Percentiles rank a stretch among this genome's conserved stretches.
These are phyloP conservation scores for Tachycineta bicolor DNA, from an alignment of 2,113 vertebrate species.

Conservation along the genomic window DNA sequence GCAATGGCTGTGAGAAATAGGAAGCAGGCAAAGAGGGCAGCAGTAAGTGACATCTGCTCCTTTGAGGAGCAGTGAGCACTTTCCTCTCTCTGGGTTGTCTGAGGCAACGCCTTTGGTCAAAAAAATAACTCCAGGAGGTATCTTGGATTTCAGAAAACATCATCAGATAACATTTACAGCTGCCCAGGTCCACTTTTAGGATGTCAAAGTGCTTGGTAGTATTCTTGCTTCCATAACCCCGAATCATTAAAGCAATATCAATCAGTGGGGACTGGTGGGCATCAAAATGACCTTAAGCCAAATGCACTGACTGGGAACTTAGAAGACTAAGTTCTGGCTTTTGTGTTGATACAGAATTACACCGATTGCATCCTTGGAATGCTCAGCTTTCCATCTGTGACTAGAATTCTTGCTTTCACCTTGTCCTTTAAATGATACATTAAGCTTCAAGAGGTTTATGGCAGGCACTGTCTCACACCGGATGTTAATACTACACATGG, in stretches of 20 bases:
- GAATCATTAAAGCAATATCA: not conserved
- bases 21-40: slow-evolving; percentile 19
- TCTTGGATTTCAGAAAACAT: not conserved
- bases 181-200: not conserved
- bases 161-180: not conserved
- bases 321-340: not conserved
- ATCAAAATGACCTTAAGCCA: not conserved
- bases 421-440: not conserved
- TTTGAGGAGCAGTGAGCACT: not conserved
- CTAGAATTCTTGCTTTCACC: not conserved
- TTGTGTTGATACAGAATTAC: not conserved
- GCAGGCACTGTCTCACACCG: not conserved
- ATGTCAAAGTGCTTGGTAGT: not conserved
- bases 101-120: not conserved
- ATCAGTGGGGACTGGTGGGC: rapidly evolving
- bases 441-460: not conserved
- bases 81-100: not conserved
- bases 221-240: not conserved
- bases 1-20: slow-evolving; percentile 28
- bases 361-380: not conserved
- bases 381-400: not conserved
- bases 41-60: not conserved
- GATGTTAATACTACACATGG: not conserved
- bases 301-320: not conserved
- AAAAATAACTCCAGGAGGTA: slow-evolving; percentile 7